phyloP scores from a whole-genome alignment of 2,797 vertebrate genomes.

The Neosilurus mollespiculum region DNA sequence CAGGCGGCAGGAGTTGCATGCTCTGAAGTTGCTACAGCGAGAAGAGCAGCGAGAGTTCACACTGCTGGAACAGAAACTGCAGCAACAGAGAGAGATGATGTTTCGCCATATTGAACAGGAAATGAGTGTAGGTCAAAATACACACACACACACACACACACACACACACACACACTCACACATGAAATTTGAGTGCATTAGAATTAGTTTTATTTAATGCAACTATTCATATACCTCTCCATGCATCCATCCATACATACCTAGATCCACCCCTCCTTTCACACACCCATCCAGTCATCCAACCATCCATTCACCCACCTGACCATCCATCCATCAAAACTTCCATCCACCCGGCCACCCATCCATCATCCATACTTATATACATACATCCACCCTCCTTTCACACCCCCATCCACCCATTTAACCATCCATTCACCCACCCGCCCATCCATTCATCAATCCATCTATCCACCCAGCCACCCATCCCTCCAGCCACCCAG shows the following conservation, averaged over 20 bases:
- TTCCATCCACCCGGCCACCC: no score
- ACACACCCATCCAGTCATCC: neutral
- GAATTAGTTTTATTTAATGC: neutral
- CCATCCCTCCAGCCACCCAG: no score
- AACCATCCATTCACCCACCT: neutral
- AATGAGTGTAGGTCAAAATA: constrained; percentile 65
- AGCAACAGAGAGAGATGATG: constrained; percentile 74
- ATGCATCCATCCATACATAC: neutral
- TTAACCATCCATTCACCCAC: no score
- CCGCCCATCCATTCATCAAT: no score
- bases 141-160: constrained; percentile 12
- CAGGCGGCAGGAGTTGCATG: constrained; percentile 72
- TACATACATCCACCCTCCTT: no score
- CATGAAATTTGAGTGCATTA: neutral
- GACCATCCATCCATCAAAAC: no score
- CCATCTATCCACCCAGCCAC: no score
- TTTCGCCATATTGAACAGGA: constrained; percentile 74
- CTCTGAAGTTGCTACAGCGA: constrained; percentile 71
- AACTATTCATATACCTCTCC: neutral
- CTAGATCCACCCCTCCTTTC: no score
- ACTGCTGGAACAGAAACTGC: constrained; percentile 69
- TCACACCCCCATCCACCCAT: no score
- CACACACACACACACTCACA: constrained; percentile 12
- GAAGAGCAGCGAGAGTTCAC: constrained; percentile 72
- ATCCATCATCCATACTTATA: no score